Evolutionary conservation across 1,140 invertebrate species (phyloP), one percentile per base, ranked within the genome.

Genomic region (Drosophila lacertosa): DNA sequence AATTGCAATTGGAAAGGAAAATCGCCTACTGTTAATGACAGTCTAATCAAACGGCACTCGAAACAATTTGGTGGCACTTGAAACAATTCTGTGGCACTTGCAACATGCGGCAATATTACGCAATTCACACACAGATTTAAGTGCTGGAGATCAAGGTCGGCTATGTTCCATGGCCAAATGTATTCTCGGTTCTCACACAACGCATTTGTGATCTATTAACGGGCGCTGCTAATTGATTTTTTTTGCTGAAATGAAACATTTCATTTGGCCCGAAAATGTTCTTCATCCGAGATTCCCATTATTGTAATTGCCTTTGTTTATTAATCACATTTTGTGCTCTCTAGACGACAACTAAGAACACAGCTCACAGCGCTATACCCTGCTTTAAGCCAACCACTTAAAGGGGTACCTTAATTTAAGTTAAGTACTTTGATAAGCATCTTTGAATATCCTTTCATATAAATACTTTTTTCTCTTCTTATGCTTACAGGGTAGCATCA

Each of bases 141-240:
- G 24, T 40, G 63, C 33, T 58, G 18, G 63, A 48, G 32, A 40
- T 58, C 53, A 66, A 58, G 63, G 63, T 58, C 40, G 29, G 2
- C n/a, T 54, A 20, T 1, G 7, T 15, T 26, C 2, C n/a, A n/a
- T 29, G 39, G 4, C 1, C 24, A n/a, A 40, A 51, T 35, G 2
- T 22, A 6, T 40, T 40, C 32, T 47, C 45, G 57, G 15, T 65
- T 29, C 33, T 16, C 63, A 57, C 39, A 48, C 58, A 18, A 18
- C 13, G 13, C 22, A 44, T 58, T 33, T 20, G n/a, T 33, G 40
- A 58, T 55, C 59, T 22, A 63, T 64, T 64, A 57, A 57, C 54
- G 15, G 54, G 2, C 13, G 2, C 10, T 13, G 24, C 37, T 57
- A 69, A 69, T 69, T 69, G 66, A 64, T 55, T n/a, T n/a, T n/a